These are phyloP conservation scores for Neomicropteryx cornuta DNA, from an alignment of 1,140 invertebrate genomes.

Conservation along the genomic window DNA sequence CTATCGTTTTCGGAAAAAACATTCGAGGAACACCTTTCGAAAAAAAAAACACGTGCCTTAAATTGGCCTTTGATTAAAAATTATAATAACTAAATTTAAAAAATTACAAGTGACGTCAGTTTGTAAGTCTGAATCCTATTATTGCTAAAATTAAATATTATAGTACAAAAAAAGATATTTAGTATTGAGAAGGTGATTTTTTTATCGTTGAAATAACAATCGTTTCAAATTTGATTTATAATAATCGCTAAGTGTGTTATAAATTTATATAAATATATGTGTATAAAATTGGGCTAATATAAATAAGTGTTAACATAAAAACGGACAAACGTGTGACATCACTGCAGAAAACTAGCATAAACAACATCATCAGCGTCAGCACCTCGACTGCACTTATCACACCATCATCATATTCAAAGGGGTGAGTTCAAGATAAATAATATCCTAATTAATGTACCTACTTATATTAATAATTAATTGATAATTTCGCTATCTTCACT, in stretches of 20 bases:
- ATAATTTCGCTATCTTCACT: too few relatives aligned
- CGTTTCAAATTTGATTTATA: constrained; percentile 3
- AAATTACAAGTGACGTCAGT: constrained; percentile 9
- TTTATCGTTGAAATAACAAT: constrained; percentile 9
- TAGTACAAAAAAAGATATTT: constrained; percentile 4
- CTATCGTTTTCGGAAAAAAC: constrained; percentile 9
- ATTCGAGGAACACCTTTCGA: constrained; percentile 3
- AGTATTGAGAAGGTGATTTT: constrained; percentile 7
- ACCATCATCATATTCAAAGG: too few relatives aligned
- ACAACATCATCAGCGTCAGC: too few relatives aligned
- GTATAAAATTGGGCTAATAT: not conserved
- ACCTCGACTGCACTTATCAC: too few relatives aligned
- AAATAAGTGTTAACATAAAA: constrained; percentile 7
- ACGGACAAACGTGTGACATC: too few relatives aligned
- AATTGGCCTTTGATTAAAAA: constrained; percentile 18
- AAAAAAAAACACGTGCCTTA: constrained; percentile 16
- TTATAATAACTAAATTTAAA: constrained; percentile 16
- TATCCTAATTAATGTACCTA: too few relatives aligned
- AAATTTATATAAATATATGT: not conserved
- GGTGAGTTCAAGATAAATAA: too few relatives aligned
- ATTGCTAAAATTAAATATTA: constrained; percentile 3
- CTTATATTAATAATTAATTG: too few relatives aligned
- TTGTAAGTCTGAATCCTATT: constrained; percentile 6
- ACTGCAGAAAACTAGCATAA: too few relatives aligned
- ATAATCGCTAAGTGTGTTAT: constrained; percentile 1